Percentiles rank a stretch among this genome's conserved stretches.
These are phyloP conservation scores for Amniataba percoides DNA, from an alignment of 2,797 vertebrate genomes.

Conservation along the genomic window DNA sequence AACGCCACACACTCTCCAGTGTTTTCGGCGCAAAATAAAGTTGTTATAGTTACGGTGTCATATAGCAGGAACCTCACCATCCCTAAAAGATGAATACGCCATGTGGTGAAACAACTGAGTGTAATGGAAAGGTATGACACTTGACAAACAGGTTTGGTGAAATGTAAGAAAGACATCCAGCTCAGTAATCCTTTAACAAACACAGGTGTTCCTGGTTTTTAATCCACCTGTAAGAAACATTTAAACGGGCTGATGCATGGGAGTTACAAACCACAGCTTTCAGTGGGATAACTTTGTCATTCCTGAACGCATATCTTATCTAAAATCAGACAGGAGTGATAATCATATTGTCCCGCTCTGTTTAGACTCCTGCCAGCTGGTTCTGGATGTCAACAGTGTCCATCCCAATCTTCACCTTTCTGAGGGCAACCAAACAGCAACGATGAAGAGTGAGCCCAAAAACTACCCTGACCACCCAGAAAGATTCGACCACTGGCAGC, in stretches of 20 bases:
- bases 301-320: background rate
- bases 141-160: constrained; percentile 74
- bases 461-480: constrained; percentile 83
- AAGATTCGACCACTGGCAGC: constrained; percentile 87
- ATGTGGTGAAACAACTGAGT: constrained; percentile 27
- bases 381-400: constrained; percentile 81
- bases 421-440: constrained; percentile 81
- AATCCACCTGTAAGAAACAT: constrained; percentile 5
- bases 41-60: constrained; percentile 9
- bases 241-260: constrained; percentile 6
- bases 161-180: constrained; percentile 35
- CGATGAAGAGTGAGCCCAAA: constrained; percentile 80
- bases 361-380: constrained; percentile 78
- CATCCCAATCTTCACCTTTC: constrained; percentile 84
- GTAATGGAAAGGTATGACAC: constrained; percentile 27
- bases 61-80: background rate
- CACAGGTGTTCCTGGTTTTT: constrained; percentile 52
- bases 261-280: background rate
- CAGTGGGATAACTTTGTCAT: constrained; percentile 3
- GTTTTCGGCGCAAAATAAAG: background rate
- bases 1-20: background rate
- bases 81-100: background rate
- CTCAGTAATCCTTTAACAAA: constrained; percentile 61
- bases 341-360: background rate
- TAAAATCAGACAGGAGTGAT: background rate